Percentiles rank a stretch among this genome's conserved stretches.
These are phyloP conservation scores for Chrysomela aeneicollis DNA, from an alignment of 2,888 invertebrate species.

Conservation along the genomic window DNA sequence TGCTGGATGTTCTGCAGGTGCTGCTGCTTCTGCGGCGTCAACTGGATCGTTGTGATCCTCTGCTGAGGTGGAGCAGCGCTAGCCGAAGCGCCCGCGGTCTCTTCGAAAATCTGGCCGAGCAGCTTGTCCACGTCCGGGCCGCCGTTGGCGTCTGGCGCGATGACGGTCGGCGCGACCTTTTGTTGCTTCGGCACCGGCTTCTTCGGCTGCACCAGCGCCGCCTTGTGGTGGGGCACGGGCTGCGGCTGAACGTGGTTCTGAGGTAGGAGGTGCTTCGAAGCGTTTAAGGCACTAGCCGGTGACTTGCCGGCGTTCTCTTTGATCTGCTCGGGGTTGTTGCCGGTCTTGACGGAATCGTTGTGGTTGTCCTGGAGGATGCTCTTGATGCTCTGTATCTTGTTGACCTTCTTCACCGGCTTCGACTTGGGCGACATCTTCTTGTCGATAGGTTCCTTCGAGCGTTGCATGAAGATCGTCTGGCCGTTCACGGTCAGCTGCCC, in stretches of 20 bases:
- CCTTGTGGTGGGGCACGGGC: conserved; percentile 42
- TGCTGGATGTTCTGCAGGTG: conserved; percentile 70
- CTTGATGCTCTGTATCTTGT: conserved; percentile 46
- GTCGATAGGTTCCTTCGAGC: conserved; percentile 51
- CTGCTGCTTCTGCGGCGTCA: conserved; percentile 76
- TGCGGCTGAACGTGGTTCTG: conserved; percentile 51
- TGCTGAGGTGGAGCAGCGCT: no score
- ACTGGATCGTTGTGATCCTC: conserved; percentile 75
- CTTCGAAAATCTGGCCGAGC: conserved; percentile 57
- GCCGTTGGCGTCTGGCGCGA: conserved; percentile 44
- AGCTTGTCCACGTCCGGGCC: conserved; percentile 57
- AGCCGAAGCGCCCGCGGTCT: conserved; percentile 41
- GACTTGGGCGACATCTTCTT: conserved; percentile 58
- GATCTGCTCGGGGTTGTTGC: conserved; percentile 42
- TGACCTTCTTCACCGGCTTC: conserved; percentile 57
- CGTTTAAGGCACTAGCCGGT: conserved; percentile 49
- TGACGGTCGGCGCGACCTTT: conserved; percentile 43
- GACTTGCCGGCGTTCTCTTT: conserved; percentile 43
- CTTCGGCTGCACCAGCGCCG: conserved; percentile 55
- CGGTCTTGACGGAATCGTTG: conserved; percentile 39
- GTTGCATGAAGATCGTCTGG: conserved; percentile 61
- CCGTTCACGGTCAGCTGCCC: conserved; percentile 61
- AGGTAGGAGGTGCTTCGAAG: conserved; percentile 49
- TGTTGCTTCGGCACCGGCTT: conserved; percentile 39
- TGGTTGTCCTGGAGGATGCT: conserved; percentile 44